phyloP scores from a whole-genome alignment of 1,140 invertebrate species.

The Anoplophora glabripennis region DNA sequence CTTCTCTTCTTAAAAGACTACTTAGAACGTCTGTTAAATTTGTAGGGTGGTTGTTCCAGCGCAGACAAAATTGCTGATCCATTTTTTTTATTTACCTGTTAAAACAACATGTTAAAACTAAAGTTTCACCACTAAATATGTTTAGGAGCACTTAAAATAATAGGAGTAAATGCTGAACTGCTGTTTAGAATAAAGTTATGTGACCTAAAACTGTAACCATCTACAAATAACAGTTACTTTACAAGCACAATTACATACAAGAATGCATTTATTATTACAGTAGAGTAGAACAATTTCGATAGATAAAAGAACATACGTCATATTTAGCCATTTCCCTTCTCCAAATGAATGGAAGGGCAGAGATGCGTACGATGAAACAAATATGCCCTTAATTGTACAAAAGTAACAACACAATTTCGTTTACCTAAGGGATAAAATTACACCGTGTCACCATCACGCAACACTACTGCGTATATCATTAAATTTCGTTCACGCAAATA shows the following conservation, averaged over 20 bases:
- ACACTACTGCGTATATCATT: no score
- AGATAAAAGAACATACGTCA: slow-evolving; percentile 12
- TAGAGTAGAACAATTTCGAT: slow-evolving; percentile 12
- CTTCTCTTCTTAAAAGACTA: slow-evolving; percentile 79
- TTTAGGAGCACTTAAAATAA: neutral
- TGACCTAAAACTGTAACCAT: slow-evolving; percentile 50
- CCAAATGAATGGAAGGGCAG: slow-evolving; percentile 4
- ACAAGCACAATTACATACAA: slow-evolving; percentile 39
- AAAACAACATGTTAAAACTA: slow-evolving; percentile 18
- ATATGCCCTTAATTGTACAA: slow-evolving; percentile 37
- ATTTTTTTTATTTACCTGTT: slow-evolving; percentile 57
- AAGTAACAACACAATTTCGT: slow-evolving; percentile 7
- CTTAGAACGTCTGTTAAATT: slow-evolving; percentile 86
- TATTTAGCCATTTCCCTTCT: slow-evolving; percentile 10
- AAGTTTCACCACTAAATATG: no score
- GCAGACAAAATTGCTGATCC: slow-evolving; percentile 92
- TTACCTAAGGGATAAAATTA: no score
- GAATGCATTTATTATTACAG: slow-evolving; percentile 31
- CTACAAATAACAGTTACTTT: slow-evolving; percentile 48
- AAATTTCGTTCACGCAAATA: no score
- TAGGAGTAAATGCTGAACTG: slow-evolving; percentile 23
- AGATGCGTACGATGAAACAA: neutral
- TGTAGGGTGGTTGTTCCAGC: slow-evolving; percentile 91
- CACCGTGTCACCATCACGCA: no score
- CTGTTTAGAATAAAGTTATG: slow-evolving; percentile 45